These are phyloP conservation scores for Henicopernis longicauda DNA, from an alignment of 2,113 vertebrate genomes.

Conservation along the genomic window DNA sequence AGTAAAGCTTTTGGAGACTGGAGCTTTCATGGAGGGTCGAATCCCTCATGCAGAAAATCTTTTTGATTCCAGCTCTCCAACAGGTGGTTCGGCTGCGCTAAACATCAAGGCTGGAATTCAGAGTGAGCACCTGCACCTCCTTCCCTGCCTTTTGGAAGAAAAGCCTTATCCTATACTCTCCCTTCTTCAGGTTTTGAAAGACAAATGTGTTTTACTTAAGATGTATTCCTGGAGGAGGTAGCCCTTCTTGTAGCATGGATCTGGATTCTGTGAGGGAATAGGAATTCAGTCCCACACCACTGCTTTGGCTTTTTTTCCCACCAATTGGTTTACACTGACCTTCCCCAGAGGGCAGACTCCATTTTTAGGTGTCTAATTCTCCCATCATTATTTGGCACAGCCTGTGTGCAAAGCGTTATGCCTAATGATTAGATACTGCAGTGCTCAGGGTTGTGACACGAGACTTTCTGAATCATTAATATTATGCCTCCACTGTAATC, in stretches of 20 bases:
- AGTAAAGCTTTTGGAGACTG: neutral
- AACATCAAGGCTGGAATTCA: neutral
- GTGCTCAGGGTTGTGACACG: conserved; percentile 28
- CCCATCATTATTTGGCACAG: conserved; percentile 27
- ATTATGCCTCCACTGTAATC: neutral
- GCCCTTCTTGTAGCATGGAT: neutral
- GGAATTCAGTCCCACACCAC: neutral
- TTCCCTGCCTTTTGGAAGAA: neutral
- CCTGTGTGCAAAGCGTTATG: conserved; percentile 12
- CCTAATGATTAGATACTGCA: conserved; percentile 38
- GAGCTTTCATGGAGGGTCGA: neutral
- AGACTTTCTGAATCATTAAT: conserved; percentile 41
- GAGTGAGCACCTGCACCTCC: neutral
- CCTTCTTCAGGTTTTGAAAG: neutral
- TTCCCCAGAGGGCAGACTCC: conserved; percentile 22
- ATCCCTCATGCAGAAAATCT: neutral
- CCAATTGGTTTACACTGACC: conserved; percentile 5
- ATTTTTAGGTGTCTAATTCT: conserved; percentile 52
- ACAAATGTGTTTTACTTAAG: neutral
- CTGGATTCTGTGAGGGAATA: neutral
- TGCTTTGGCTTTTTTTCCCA: neutral
- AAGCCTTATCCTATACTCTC: neutral
- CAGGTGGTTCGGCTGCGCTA: neutral
- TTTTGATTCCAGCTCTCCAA: neutral
- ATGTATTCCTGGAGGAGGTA: neutral